Evolutionary conservation across 2,113 vertebrate species (phyloP), one percentile per base, ranked within the genome.

Genomic region (Prunella himalayana): DNA sequence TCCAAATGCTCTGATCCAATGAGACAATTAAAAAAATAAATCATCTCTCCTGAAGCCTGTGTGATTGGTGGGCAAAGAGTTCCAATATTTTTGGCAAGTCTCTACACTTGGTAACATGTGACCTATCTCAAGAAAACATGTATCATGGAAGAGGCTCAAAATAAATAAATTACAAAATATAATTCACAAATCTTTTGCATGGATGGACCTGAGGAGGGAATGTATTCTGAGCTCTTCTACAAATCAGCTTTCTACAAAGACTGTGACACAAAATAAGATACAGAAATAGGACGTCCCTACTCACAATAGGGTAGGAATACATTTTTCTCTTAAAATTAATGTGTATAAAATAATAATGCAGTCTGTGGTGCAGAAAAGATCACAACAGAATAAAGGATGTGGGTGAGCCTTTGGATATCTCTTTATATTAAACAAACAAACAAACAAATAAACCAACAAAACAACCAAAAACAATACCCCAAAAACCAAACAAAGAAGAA

Each of bases 281-380:
- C 0, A 0, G 60, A 76, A 94, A 71, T 21, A 37, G 8, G 28
- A 50, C 1, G 1, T 35, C 18, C 13, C 10, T 86, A 25, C 10
- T 82, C 17, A 85, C 20, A 60, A 11, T 7, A 44, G 5, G 3
- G 16, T 19, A 75, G 39, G 24, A 78, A 71, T 39, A 22, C 23
- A 33, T 5, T 83, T 69, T 53, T 56, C 54, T 42, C 31, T 64
- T 77, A 19, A 69, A 82, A 73, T 25, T 49, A 45, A 20, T 66
- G 12, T 44, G 8, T 47, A 12, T 24, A 30, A 64, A 90, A 45
- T 37, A 80, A 20, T 37, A 57, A 51, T n/a, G 33, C 7, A 64
- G 17, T 27, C n/a, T 89, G 69, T 31, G 31, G 7, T 57, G 12
- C 30, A 53, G 61, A 64, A 63, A 88, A 68, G 3, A 11, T 47